Percentiles rank a stretch among this genome's conserved stretches.
Conservation (phyloP, 2,888 invertebrate genomes). For the Euzophera pinguis region DNA sequence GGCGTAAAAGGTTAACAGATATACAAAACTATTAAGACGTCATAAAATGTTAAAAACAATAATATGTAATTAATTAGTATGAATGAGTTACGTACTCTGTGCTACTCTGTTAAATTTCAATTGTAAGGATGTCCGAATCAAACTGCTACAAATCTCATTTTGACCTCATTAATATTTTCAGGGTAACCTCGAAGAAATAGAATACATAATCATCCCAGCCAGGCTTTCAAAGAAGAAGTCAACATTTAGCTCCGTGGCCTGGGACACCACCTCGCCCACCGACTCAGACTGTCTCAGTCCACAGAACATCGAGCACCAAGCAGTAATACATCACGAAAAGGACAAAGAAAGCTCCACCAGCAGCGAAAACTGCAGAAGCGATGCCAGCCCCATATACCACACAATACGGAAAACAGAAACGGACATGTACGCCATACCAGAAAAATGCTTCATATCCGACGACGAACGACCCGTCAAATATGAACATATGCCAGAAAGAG, state of each 20-base stretch:
- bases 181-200: conserved; percentile 56
- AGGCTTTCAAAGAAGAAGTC: conserved; percentile 46
- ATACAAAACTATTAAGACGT: too few relatives aligned
- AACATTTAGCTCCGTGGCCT: conserved; percentile 48
- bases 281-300: conserved; percentile 61
- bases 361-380: conserved; percentile 49
- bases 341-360: conserved; percentile 45
- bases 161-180: conserved; percentile 22
- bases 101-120: too few relatives aligned
- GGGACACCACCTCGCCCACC: conserved; percentile 56
- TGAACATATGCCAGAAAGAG: conserved; percentile 46
- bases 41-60: too few relatives aligned
- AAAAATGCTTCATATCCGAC: conserved; percentile 49
- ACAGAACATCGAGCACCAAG: conserved; percentile 46
- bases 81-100: too few relatives aligned
- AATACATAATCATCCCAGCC: conserved; percentile 63
- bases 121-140: too few relatives aligned
- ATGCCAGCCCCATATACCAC: conserved; percentile 53
- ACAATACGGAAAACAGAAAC: conserved; percentile 41
- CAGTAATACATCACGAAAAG: conserved; percentile 44
- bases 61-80: too few relatives aligned
- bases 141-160: too few relatives aligned
- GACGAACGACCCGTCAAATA: conserved; percentile 41
- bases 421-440: conserved; percentile 32
- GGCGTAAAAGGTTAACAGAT: too few relatives aligned